Percentiles rank a stretch among this genome's conserved stretches.
Evolutionary conservation across 1,140 invertebrate genomes (phyloP).

Genomic region (Calephelis virginiensis): DNA sequence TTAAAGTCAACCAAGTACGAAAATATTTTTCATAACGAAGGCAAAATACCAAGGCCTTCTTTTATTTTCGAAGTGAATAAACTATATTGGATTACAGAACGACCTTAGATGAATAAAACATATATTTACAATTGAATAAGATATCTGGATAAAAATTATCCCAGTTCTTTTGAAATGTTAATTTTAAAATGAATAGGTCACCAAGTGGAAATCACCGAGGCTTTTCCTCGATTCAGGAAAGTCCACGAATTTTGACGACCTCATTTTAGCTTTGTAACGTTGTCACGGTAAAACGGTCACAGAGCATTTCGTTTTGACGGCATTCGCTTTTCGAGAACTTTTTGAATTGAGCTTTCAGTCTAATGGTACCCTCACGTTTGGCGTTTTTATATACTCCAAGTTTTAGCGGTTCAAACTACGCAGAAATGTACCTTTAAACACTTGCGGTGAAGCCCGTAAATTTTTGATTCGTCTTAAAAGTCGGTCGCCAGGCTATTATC

Average conservation of each 20-base stretch:
- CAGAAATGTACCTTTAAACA: too few species aligned
- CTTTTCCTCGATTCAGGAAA: slow-evolving; percentile 6
- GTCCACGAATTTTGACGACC: slow-evolving; percentile 8
- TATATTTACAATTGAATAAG: slow-evolving; percentile 5
- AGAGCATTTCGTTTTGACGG: not conserved
- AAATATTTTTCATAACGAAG: too few species aligned
- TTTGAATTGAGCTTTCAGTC: not conserved
- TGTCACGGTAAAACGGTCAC: not conserved
- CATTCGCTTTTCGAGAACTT: slow-evolving; percentile 2
- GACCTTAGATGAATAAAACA: slow-evolving; percentile 2
- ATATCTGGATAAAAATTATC: not conserved
- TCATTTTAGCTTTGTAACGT: slow-evolving; percentile 5
- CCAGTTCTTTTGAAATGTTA: slow-evolving; percentile 10
- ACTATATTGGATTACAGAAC: not conserved
- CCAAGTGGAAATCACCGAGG: not conserved
- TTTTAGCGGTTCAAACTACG: not conserved
- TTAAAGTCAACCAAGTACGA: too few species aligned
- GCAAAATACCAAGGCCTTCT: not conserved
- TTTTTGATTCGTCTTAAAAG: too few species aligned
- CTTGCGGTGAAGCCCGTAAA: too few species aligned
- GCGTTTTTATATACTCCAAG: not conserved
- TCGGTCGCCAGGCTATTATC: too few species aligned
- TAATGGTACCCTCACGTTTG: not conserved
- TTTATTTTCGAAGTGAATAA: not conserved
- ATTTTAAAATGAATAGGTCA: slow-evolving; percentile 15